phyloP scores from a whole-genome alignment of 1,140 invertebrate genomes.

The Drosophila bifasciata region DNA sequence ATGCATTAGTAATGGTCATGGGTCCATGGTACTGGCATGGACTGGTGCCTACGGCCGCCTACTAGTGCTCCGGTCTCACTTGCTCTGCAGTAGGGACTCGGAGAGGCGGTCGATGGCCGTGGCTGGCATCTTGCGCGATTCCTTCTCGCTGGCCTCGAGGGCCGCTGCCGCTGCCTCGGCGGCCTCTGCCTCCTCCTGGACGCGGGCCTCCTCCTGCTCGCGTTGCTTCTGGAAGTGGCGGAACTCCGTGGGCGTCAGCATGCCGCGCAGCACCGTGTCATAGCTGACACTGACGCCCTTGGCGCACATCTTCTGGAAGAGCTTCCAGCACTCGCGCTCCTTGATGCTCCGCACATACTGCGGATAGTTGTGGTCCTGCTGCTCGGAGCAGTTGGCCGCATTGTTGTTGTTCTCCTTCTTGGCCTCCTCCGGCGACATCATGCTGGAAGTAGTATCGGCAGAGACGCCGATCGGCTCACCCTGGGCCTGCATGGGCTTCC shows the following conservation, averaged over 20 bases:
- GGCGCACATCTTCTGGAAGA: slow-evolving; percentile 88
- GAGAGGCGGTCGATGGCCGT: slow-evolving; percentile 76
- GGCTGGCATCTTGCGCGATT: slow-evolving; percentile 45
- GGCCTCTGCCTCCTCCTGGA: slow-evolving; percentile 61
- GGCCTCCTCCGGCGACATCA: slow-evolving; percentile 52
- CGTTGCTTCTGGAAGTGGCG: slow-evolving; percentile 85
- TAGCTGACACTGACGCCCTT: slow-evolving; percentile 89
- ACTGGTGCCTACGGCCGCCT: not conserved
- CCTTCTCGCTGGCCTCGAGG: slow-evolving; percentile 49
- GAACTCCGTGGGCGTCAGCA: slow-evolving; percentile 89
- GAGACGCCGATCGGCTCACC: not conserved
- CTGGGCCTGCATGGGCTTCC: slow-evolving; percentile 3
- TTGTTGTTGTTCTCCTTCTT: slow-evolving; percentile 75
- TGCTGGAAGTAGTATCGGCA: not conserved
- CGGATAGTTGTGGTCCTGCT: slow-evolving; percentile 68
- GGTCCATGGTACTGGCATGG: slow-evolving; percentile 6
- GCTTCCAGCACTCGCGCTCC: slow-evolving; percentile 88
- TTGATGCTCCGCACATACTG: slow-evolving; percentile 84
- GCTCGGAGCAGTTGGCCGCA: slow-evolving; percentile 63
- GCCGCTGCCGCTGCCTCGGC: slow-evolving; percentile 44
- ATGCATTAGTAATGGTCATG: slow-evolving; percentile 60
- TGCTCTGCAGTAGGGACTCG: slow-evolving; percentile 63
- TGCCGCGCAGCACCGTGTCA: slow-evolving; percentile 88
- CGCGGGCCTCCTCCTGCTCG: slow-evolving; percentile 73
- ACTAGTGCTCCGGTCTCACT: slow-evolving; percentile 34